Base-by-base conservation (phyloP, 2,797 vertebrate genomes). In the Acipenser ruthenus region DNA sequence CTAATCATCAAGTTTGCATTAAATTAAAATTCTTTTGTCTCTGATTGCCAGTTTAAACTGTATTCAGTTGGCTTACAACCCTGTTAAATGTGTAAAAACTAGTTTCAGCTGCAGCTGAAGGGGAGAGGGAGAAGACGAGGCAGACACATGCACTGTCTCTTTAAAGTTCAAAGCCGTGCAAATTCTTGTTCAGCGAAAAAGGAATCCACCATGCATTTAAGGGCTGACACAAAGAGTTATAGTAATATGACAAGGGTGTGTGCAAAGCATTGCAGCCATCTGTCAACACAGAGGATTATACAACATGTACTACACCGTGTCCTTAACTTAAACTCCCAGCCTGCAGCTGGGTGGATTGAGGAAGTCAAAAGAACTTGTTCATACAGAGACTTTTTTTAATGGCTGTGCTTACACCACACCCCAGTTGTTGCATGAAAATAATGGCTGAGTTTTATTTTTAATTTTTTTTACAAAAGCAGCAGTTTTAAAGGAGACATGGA, bases 331-430 rank as follows among this genome's bases (percentile, higher is more conserved):
- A 49, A 69, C 70, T 79, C 67, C 70, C 74, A 62, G 75, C 79
- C 73, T 78, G 69, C 77, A 79, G 74, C 75, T 18, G 12, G 64
- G 69, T 75, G 81, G 75, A 71, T 67, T 66, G 75, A 82, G 81
- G 77, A 80, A 83, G 72, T 70, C 72, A 81, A 79, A 77, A 74
- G 78, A 76, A 79, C 72, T 66, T 37, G 71, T 70, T 83, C 79
- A 80, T 71, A 83, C 76, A 81, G 80, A 82, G 75, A 7, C 47
- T 62, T 48, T 62, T 6, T 18, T 62, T 62, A 7, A 6, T 58
- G 55, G 12, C 11, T 58, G 55, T 58, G 55, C 23, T 37, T 37
- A 37, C 23, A 37, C 23, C 23, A 37, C 23, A 37, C 23, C 23
- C 23, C 23, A 3, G 23, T 2, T 37, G 23, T 37, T 37, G 15